Evolutionary conservation across 2,797 vertebrate genomes (phyloP), one percentile per base, ranked within the genome.

Genomic region (Fistularia commersonii): DNA sequence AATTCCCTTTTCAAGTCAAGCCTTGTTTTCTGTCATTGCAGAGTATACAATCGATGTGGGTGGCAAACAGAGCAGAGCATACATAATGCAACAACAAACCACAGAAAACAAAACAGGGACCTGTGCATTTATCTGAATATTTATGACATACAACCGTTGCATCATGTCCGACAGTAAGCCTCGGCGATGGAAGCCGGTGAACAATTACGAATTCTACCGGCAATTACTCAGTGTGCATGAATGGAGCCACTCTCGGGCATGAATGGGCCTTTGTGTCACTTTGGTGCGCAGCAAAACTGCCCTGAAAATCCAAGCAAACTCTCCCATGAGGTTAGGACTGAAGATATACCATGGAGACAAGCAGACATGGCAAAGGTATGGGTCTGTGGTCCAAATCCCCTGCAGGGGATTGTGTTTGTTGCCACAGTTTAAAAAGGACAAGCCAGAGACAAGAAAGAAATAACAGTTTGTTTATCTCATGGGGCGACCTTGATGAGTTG

Each of bases 151-250:
- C 70, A 43, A 56, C 54, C 52, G 59, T 79, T 69, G 62, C 69
- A 74, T 84, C 84, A 85, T 77, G 84, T 87, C 82, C 79, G 72
- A 69, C 82, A 77, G 85, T 78, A 80, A 78, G 72, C 75, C 76
- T 73, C 61, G 60, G 84, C 67, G 86, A 89, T 87, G 78, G 87
- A 87, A 84, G 86, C 81, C 74, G 74, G 76, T 64, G 80, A 87
- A 86, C 84, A 87, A 88, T 88, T 77, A 81, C 63, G 84, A 84
- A 91, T 90, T 89, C 83, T 88, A 77, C 75, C 74, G 68, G 83
- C 80, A 81, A 82, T 84, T 82, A 83, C 85, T 82, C 77, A 70
- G 81, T 62, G 69, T 69, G 78, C 82, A 87, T 91, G 85, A 90
- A 91, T 87, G 83, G 79, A 74, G 69, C 77, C 82, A 84, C 81